Base-by-base conservation (phyloP, 2,888 invertebrate genomes). In the Ophonus ardosiacus region DNA sequence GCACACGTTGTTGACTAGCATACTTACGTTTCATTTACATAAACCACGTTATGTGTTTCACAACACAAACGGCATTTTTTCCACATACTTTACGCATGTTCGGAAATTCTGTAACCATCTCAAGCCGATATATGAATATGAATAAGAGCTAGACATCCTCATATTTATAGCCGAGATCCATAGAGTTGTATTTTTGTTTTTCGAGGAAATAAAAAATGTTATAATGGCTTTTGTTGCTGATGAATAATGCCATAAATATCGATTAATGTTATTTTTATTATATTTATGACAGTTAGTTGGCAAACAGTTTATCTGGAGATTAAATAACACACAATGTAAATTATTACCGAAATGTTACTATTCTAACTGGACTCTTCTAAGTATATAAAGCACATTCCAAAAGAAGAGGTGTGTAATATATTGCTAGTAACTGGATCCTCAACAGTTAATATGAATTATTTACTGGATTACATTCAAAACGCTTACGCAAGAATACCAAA, bases 61-160 rank as follows among this genome's bases (percentile, higher is more conserved):
- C 80, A 80, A 80, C 80, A 80, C 24, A 78, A 65, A 83, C 76
- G 74, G 56, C 82, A 83, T 83, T 71, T 83, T 83, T 83, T 43
- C 83, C 18, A 74, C 74, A 83, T 83, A 59, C 74, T 83, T 83
- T 74, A 71, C 76, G 83, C 83, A 71, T 83, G 83, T 83, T 83
- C 83, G 21, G 74, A 74, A 83, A 74, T 83, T 83, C 83, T 83
- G 24, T 57, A 57, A 56, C 57, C 78, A 78, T 78, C 57, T 78
- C 57, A 15, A 24, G n/a, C 78, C 57, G 57, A 78, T 78, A 74
- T 74, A 78, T 78, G 78, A 78, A 78, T 78, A 78, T 78, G 78
- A 78, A 78, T 78, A 78, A 56, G 57, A 7, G 57, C 78, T 21
- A 7, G 57, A 78, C 78, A 57, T 31, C 40, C 7, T 78, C 31